Evolutionary conservation across 2,888 invertebrate species (phyloP).

Genomic region (Pyrrhia umbra): DNA sequence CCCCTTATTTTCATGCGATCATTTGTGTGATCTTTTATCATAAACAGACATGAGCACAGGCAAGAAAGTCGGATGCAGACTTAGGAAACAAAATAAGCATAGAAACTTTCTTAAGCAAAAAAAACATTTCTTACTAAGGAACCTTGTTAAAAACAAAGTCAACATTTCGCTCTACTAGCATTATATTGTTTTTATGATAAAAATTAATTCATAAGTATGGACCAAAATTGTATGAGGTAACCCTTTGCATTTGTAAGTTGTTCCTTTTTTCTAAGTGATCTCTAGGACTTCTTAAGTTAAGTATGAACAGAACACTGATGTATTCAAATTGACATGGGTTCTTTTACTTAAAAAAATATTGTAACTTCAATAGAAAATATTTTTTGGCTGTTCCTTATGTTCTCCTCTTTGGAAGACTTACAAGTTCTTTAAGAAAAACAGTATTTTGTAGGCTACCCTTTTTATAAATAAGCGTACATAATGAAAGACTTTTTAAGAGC

Average conservation of each 20-base stretch:
- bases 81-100: too few species aligned
- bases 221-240: background rate
- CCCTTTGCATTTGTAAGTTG: slow-evolving; percentile 30
- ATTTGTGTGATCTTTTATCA: too few species aligned
- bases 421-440: background rate
- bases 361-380: background rate
- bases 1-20: too few species aligned
- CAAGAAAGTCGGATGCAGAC: too few species aligned
- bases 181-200: too few species aligned
- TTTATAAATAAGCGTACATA: background rate
- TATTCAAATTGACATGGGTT: background rate
- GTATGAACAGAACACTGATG: background rate
- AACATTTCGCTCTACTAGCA: too few species aligned
- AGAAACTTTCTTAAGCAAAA: too few species aligned
- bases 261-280: slow-evolving; percentile 8
- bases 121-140: too few species aligned
- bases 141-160: too few species aligned
- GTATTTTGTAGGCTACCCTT: background rate
- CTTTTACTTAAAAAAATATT: background rate
- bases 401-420: background rate
- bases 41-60: too few species aligned
- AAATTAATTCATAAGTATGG: slow-evolving; percentile 18
- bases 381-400: background rate
- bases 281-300: background rate
- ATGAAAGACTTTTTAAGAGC: background rate